Evolutionary conservation across 2,797 vertebrate species (phyloP), one percentile per base, ranked within the genome.

Genomic region (Alca torda): DNA sequence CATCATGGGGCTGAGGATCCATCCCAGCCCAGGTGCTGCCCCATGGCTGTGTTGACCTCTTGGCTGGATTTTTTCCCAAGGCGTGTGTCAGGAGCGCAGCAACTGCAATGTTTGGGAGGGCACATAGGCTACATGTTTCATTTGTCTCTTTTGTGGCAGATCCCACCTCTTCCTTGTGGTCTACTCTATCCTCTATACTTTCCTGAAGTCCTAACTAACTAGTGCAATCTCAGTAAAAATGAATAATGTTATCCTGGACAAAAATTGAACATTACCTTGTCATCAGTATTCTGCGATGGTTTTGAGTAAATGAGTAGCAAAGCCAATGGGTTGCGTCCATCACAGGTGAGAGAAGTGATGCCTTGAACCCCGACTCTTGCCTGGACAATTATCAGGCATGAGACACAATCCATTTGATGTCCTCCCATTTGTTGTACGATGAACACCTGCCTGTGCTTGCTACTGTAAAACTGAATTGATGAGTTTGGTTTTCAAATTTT

Each of bases 121-220:
- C 24, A 13, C 0, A 15, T 26, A 23, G 48, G 57, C 53, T 45
- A 9, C 6, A 6, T 1, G 0, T 51, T 50, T 8, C 13, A 23
- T 50, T 33, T 35, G 12, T 24, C n/a, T 31, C 16, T 60, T 63
- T 15, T 28, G 54, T 57, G 63, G 33, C 7, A 63, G 48, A 68
- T 41, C 20, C 35, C 35, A 33, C 11, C 21, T 73, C 31, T 35
- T 87, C 43, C 64, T 60, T 45, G 21, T 18, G 16, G 8, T 31
- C 15, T 64, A 24, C 15, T 68, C 30, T 39, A 25, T 37, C 64
- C 26, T 64, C 74, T 77, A 4, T n/a, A 15, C 16, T 37, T 43
- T 28, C n/a, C 45, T 57, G 21, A 59, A 45, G 4, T n/a, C 30
- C 31, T 48, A 75, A 21, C 18, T 33, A 65, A 50, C 30, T 30